A percentile compares a stretch with the other conserved stretches of the same genome.
These are phyloP conservation scores for Nymphalis c-album DNA, from an alignment of 2,888 invertebrate species.

Conservation along the genomic window DNA sequence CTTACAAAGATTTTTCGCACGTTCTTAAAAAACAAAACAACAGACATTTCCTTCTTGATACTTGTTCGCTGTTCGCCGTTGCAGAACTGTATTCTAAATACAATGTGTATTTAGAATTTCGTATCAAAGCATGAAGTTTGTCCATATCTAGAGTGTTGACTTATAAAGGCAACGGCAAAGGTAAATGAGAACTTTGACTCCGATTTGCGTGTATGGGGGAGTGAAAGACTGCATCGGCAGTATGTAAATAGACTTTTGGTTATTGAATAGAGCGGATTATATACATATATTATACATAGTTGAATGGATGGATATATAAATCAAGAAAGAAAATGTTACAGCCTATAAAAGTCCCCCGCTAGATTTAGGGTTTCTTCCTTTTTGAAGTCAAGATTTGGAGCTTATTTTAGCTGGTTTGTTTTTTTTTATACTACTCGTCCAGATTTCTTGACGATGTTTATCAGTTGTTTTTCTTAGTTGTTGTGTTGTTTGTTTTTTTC, in stretches of 20 bases:
- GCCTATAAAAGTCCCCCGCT: too few species aligned
- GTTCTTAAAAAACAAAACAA: not conserved
- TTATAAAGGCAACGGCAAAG: conserved; percentile 7
- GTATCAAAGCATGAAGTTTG: conserved; percentile 6
- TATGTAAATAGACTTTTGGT: conserved; percentile 29
- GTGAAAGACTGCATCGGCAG: conserved; percentile 27
- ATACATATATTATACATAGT: not conserved
- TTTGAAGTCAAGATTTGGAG: too few species aligned
- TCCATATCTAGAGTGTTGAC: conserved; percentile 16
- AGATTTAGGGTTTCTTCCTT: too few species aligned
- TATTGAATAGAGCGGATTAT: conserved; percentile 27
- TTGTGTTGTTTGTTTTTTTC: too few species aligned
- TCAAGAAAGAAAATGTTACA: too few species aligned
- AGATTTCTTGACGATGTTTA: too few species aligned
- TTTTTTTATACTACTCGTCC: too few species aligned
- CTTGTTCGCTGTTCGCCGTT: not conserved
- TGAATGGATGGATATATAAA: too few species aligned
- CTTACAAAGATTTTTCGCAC: too few species aligned
- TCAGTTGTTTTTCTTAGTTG: too few species aligned
- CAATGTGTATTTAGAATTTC: not conserved
- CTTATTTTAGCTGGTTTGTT: too few species aligned
- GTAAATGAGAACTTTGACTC: conserved; percentile 40
- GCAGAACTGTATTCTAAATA: not conserved
- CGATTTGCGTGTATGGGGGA: conserved; percentile 40
- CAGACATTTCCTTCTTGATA: not conserved